Base-by-base conservation (phyloP, 2,888 invertebrate genomes). In the Abrostola triplasia region DNA sequence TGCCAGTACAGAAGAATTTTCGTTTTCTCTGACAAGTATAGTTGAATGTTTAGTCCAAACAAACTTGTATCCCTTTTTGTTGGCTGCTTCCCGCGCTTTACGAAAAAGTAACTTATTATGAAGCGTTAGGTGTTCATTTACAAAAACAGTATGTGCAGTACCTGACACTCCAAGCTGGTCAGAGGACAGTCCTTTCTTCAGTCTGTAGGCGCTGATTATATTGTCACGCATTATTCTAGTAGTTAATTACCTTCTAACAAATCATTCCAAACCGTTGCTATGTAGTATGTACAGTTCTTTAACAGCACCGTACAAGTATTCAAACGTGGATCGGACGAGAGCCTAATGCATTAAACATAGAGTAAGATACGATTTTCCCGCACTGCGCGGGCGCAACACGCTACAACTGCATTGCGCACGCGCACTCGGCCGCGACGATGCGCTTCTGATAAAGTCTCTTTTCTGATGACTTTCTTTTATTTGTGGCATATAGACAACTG, bases 391-490 rank as follows among this genome's bases (percentile, higher is more conserved):
- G 77, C 81, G 72, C 70, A 61, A 76, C 86, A 89, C 89, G 89
- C 90, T 79, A 87, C 70, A 66, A 76, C 76, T 84, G 86, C 88
- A 92, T 92, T 88, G 84, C 91, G 73, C 79, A 70, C 67, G 85
- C 69, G 82, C 91, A 78, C 82, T 90, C 88, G 89, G 79, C 84
- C 86, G 91, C 82, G 73, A 89, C 92, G 84, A 83, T 80, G 82
- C 74, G 77, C 78, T 80, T 82, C 82, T 87, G 84, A 84, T 88
- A 85, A 86, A 88, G 87, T 88, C 86, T 86, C 84, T 80, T 84
- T 83, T 84, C 84, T 79, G 76, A 82, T 79, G 84, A 89, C 90
- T 92, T 92, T 92, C 91, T 90, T 91, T 88, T 87, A 85, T 73
- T 77, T 58, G 59, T 75, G 55, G 60, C 54, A 64, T 75, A 61